A percentile compares a stretch with the other conserved stretches of the same genome.
Evolutionary conservation across 2,888 invertebrate genomes (phyloP).

Genomic region (Flexamia atlantica): DNA sequence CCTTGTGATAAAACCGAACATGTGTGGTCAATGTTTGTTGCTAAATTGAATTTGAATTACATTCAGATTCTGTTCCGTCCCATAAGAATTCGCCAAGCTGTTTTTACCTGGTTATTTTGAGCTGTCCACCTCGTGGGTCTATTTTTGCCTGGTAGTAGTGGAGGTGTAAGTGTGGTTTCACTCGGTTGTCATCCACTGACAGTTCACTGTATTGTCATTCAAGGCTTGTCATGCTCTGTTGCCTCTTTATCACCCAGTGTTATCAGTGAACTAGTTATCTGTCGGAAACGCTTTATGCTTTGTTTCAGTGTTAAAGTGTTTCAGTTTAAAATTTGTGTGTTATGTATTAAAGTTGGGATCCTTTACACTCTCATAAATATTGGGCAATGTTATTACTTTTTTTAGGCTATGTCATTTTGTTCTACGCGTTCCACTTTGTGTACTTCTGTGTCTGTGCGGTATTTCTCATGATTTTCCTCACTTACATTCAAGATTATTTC

Average conservation of each 20-base stretch:
- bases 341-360: neutral
- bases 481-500: slow-evolving; percentile 20
- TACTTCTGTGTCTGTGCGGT: slow-evolving; percentile 44
- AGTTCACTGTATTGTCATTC: neutral
- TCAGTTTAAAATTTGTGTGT: too few relatives aligned
- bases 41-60: too few relatives aligned
- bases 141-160: neutral
- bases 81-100: neutral
- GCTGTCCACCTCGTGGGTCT: neutral
- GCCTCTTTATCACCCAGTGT: neutral
- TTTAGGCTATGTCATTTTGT: slow-evolving; percentile 35
- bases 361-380: neutral
- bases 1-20: neutral
- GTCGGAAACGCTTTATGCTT: neutral
- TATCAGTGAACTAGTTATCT: slow-evolving; percentile 17
- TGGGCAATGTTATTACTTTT: slow-evolving; percentile 29
- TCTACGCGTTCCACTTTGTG: slow-evolving; percentile 33
- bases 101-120: slow-evolving; percentile 2
- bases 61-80: neutral
- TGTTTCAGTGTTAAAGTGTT: neutral
- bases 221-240: neutral
- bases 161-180: slow-evolving; percentile 5
- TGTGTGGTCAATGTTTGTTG: neutral
- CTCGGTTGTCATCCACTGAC: neutral
- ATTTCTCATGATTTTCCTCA: slow-evolving; percentile 24